Base-by-base conservation (phyloP, 1,140 invertebrate genomes). In the Xylocopa sonorina region DNA sequence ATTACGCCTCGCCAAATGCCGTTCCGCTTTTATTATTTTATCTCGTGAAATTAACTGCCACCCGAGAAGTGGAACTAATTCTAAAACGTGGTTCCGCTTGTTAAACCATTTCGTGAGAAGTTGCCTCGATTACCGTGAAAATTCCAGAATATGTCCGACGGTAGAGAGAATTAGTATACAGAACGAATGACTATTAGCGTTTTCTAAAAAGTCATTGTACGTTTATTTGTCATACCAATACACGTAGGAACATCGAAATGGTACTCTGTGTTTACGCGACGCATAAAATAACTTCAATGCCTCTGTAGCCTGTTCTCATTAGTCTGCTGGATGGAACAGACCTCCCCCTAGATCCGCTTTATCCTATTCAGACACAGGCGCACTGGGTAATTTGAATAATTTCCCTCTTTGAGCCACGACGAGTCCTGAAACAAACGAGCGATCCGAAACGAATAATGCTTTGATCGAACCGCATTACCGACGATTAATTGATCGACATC, bases 371-470 rank as follows among this genome's bases (percentile, higher is more conserved):
- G 53, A 92, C 88, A 81, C 93, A 94, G 29, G 92, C 90, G 71
- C 93, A 94, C 51, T 92, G 88, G 9, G 89, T 90, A 46, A 94
- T 93, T 77, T 93, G 89, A 71, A 94, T 92, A 9, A 94, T 89
- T 77, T 92, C 92, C 68, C 92, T 87, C 73, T 87, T 89, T 9
- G 88, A 83, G 43, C 93, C 92, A 80, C 90, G 88, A 67, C 92
- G 89, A 75, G 88, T 90, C 77, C 92, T 92, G 77, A 1, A 90
- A 83, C 48, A 21, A 50, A 55, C 16, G 16, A 32, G 16, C 0
- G 18, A 38, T n/a, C 4, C 14, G 1, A 14, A 9, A 29, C 29
- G 29, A 27, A 24, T 2, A 72, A 55, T 14, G 7, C 12, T 14
- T 10, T 18, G 38, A 41, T 41, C 53, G 6, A 43, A 18, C 12